These are phyloP conservation scores for Meda fulgida DNA, from an alignment of 2,797 vertebrate species.

Conservation along the genomic window DNA sequence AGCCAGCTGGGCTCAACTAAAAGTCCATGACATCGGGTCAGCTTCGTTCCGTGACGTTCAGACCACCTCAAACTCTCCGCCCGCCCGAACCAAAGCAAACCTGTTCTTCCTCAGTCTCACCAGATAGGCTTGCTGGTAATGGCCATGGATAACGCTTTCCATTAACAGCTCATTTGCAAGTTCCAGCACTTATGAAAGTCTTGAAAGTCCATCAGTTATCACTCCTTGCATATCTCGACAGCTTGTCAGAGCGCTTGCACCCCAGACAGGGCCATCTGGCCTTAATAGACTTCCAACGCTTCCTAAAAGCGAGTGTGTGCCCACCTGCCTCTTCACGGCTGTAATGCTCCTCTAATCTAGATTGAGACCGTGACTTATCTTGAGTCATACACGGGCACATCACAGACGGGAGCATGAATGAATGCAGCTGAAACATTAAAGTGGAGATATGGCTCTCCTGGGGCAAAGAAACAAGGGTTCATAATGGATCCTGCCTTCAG, in stretches of 20 bases:
- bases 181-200: constrained; percentile 73
- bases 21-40: constrained; percentile 1
- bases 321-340: constrained; percentile 77
- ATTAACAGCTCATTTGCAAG: constrained; percentile 74
- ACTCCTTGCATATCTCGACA: constrained; percentile 73
- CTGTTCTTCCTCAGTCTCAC: constrained; percentile 76
- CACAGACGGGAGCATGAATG: constrained; percentile 73
- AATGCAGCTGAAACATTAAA: constrained; percentile 76
- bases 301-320: constrained; percentile 67
- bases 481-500: constrained; percentile 70
- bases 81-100: constrained; percentile 54
- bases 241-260: constrained; percentile 68
- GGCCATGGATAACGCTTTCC: constrained; percentile 79
- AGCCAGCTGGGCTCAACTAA: constrained; percentile 32
- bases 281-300: constrained; percentile 58
- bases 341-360: constrained; percentile 63
- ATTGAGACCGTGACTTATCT: constrained; percentile 76
- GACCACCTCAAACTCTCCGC: neutral
- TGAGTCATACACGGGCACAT: constrained; percentile 70
- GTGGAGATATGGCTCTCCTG: constrained; percentile 73
- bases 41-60: neutral
- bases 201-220: constrained; percentile 78
- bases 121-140: constrained; percentile 77
- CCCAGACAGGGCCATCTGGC: constrained; percentile 72
- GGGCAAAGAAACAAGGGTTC: constrained; percentile 70